These are phyloP conservation scores for Lasioglossum marginatum DNA, from an alignment of 2,888 invertebrate genomes.

Conservation along the genomic window DNA sequence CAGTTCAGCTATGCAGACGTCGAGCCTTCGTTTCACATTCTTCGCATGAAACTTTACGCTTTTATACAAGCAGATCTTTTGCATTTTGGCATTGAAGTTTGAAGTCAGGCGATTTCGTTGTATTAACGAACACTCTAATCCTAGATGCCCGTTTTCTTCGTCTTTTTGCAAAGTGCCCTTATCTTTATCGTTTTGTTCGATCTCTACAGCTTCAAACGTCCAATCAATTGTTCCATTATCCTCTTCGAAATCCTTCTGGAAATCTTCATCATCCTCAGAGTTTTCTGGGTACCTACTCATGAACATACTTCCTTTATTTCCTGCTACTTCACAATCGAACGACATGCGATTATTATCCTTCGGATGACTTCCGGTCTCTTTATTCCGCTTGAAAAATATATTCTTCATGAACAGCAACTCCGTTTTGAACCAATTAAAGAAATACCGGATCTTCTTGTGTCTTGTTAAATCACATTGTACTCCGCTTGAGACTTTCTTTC, in stretches of 20 bases:
- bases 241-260: neutral
- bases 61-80: conserved; percentile 33
- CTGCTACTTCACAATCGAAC: neutral
- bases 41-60: conserved; percentile 21
- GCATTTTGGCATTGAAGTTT: conserved; percentile 17
- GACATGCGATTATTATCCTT: neutral
- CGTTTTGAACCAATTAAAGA: conserved; percentile 56
- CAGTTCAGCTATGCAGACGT: conserved; percentile 59
- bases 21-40: conserved; percentile 54
- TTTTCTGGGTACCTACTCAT: neutral
- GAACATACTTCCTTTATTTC: neutral
- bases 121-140: neutral
- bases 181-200: neutral
- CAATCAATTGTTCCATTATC: neutral
- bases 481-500: conserved; percentile 70
- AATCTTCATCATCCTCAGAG: neutral
- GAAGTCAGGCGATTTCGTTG: conserved; percentile 18
- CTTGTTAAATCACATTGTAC: conserved; percentile 62
- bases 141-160: neutral
- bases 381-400: conserved; percentile 5
- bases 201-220: neutral
- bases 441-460: conserved; percentile 29
- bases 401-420: neutral
- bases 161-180: neutral
- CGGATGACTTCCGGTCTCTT: conserved; percentile 13